Evolutionary conservation across 2,113 vertebrate species (phyloP).

Genomic region (Mustela nigripes): DNA sequence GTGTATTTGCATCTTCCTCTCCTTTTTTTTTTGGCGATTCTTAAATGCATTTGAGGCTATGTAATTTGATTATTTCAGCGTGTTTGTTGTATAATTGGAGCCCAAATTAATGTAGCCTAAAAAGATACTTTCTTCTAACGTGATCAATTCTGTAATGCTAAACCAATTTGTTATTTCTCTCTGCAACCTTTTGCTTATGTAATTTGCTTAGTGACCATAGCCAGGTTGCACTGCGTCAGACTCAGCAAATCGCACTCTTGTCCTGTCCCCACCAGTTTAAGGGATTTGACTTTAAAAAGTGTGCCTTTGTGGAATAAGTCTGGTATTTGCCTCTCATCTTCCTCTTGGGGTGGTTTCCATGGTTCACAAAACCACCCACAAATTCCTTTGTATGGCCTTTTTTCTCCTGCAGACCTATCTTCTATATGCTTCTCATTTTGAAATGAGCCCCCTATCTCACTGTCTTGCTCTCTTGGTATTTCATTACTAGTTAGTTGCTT

Average conservation of each 20-base stretch:
- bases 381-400: background rate
- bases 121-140: constrained; percentile 82
- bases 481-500: background rate
- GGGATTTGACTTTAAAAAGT: background rate
- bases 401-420: background rate
- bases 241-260: background rate
- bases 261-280: background rate
- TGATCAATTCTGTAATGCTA: constrained; percentile 81
- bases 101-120: constrained; percentile 76
- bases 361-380: background rate
- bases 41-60: constrained; percentile 82
- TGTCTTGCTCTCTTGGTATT: background rate
- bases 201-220: constrained; percentile 74
- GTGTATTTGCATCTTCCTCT: constrained; percentile 69
- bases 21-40: constrained; percentile 72
- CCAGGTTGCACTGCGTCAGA: background rate
- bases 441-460: background rate
- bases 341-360: rapidly evolving
- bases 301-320: background rate
- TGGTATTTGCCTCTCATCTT: background rate
- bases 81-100: constrained; percentile 78
- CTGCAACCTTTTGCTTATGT: constrained; percentile 75
- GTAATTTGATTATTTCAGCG: constrained; percentile 83
- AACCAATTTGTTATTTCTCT: constrained; percentile 76
- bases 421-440: background rate